phyloP scores from a whole-genome alignment of 2,888 invertebrate species.

The Xanthostigma xanthostigma region DNA sequence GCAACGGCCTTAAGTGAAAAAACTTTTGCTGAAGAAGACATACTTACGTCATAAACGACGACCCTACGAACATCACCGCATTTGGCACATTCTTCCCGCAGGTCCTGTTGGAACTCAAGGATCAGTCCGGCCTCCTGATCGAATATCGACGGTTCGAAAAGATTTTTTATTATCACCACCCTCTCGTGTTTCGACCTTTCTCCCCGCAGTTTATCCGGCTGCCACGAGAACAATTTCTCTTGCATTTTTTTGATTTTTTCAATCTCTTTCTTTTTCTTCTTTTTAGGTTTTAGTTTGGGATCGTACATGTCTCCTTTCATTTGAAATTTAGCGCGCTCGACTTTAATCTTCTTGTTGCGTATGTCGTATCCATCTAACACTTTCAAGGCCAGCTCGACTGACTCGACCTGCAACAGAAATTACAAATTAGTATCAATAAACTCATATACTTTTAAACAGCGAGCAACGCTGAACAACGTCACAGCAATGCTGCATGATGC shows the following conservation, averaged over 20 bases:
- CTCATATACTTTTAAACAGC: too few relatives aligned
- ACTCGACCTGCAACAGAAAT: constrained; percentile 45
- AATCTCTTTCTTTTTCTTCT: constrained; percentile 75
- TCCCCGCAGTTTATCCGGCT: constrained; percentile 79
- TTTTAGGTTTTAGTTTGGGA: constrained; percentile 81
- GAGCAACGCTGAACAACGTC: too few relatives aligned
- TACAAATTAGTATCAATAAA: too few relatives aligned
- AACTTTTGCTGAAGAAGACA: neutral
- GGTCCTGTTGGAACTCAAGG: constrained; percentile 79
- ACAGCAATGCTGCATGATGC: too few relatives aligned
- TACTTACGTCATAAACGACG: constrained; percentile 71
- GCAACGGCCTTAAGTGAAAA: constrained; percentile 5
- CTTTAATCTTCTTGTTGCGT: constrained; percentile 66
- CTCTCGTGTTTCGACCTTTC: constrained; percentile 79
- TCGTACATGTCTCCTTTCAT: constrained; percentile 81
- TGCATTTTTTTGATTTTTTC: constrained; percentile 85
- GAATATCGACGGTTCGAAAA: constrained; percentile 81
- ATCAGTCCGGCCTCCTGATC: constrained; percentile 79
- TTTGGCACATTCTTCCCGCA: constrained; percentile 77
- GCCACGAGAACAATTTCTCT: constrained; percentile 92
- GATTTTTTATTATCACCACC: constrained; percentile 83
- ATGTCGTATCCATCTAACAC: constrained; percentile 77
- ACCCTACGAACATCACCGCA: constrained; percentile 88
- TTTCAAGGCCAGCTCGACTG: constrained; percentile 81
- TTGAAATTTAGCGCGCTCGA: constrained; percentile 87